These are phyloP conservation scores for Ceuthmochares aereus DNA, from an alignment of 2,113 vertebrate genomes.

Conservation along the genomic window DNA sequence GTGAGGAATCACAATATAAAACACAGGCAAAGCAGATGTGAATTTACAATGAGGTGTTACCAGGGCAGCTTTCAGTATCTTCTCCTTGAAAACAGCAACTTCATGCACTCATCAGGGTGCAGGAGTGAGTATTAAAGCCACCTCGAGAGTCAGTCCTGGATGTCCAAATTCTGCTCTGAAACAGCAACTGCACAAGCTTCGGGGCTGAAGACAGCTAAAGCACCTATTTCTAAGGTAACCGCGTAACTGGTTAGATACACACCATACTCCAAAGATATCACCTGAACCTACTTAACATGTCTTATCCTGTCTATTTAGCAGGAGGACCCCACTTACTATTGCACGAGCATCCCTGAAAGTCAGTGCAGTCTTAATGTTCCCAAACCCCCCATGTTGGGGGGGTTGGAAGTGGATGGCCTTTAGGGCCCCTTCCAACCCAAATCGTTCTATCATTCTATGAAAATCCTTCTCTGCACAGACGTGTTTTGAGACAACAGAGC, in stretches of 20 bases:
- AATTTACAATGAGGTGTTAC: background rate
- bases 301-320: background rate
- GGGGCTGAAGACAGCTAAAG: background rate
- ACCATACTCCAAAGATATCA: background rate
- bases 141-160: background rate
- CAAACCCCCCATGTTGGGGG: background rate
- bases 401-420: no score
- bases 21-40: background rate
- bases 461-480: background rate
- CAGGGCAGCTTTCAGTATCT: background rate
- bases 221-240: background rate
- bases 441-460: no score
- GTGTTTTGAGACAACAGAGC: background rate
- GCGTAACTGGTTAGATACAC: background rate
- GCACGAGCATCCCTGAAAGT: background rate
- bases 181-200: background rate
- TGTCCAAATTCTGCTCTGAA: background rate
- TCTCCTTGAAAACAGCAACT: background rate
- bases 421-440: no score
- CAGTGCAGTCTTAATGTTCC: background rate
- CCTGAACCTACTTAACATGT: background rate
- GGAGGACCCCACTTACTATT: background rate
- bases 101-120: background rate
- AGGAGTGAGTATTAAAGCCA: background rate
- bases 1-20: background rate